Evolutionary conservation across 2,113 vertebrate species (phyloP), one percentile per base, ranked within the genome.

Genomic region (Myiagra hebetior): DNA sequence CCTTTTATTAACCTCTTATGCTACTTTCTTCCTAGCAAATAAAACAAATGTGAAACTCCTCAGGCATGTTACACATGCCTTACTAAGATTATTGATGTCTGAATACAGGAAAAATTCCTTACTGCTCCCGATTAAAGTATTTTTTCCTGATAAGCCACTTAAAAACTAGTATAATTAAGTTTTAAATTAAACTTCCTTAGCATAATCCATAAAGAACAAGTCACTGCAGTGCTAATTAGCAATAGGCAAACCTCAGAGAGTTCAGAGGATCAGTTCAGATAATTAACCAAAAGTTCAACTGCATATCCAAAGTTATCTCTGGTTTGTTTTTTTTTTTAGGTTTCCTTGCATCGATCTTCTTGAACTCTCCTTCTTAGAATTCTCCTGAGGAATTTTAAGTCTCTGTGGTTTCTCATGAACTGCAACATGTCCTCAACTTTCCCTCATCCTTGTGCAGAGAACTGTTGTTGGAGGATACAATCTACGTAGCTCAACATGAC

Each of bases 91-190:
- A 95, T 59, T 65, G 64, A 86, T 56, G 50, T 47, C 90, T 95
- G 93, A 95, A 84, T 53, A 86, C 42, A 67, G 75, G 49, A 93
- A 96, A 88, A 92, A 92, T 74, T 90, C 85, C 70, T 96, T 95
- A 79, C 78, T 26, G 7, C 69, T 96, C 64, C 93, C 0, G 57
- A 96, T 91, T 95, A 93, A 94, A 92, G 85, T 93, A 90, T 72
- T 96, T 96, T 95, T 96, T 78, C 76, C 87, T 63, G 85, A 82
- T 96, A 97, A 97, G 95, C 95, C 95, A 96, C 95, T 97, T 95
- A 97, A 96, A 97, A 96, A 97, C 88, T 97, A 94, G 92, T 96
- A 93, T 97, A 97, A 97, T 97, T 96, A 96, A 92, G 92, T 96
- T 97, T 95, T 97, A 96, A 97, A 96, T 97, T 96, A 97, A 96